phyloP scores from a whole-genome alignment of 2,888 invertebrate genomes.

The Salpingus planirostris region DNA sequence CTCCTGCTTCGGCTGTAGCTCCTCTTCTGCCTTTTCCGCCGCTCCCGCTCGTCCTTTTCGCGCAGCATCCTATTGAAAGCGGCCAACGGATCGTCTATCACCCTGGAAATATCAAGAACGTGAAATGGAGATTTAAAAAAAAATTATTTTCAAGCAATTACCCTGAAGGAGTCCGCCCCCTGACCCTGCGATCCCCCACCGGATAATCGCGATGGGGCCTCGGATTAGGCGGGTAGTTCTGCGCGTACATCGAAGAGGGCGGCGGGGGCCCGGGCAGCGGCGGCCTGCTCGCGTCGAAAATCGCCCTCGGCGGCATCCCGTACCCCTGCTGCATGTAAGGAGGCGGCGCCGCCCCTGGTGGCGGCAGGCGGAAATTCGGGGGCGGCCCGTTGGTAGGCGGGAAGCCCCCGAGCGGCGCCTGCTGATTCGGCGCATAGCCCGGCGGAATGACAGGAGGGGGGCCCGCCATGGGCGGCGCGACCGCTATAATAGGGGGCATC shows the following conservation, averaged over 20 bases:
- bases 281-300: slow-evolving; percentile 35
- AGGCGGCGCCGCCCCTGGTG: slow-evolving; percentile 33
- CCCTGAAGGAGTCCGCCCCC: slow-evolving; percentile 42
- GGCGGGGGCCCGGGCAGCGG: slow-evolving; percentile 35
- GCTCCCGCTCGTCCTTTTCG: slow-evolving; percentile 70
- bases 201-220: slow-evolving; percentile 19
- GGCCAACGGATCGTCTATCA: slow-evolving; percentile 76
- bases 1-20: slow-evolving; percentile 47
- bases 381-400: slow-evolving; percentile 33
- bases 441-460: slow-evolving; percentile 20
- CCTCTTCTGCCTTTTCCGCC: slow-evolving; percentile 51
- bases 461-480: slow-evolving; percentile 24
- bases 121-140: slow-evolving; percentile 1
- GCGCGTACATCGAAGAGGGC: slow-evolving; percentile 30
- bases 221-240: slow-evolving; percentile 26
- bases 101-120: slow-evolving; percentile 42
- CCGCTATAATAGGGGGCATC: slow-evolving; percentile 28
- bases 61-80: slow-evolving; percentile 80
- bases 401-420: slow-evolving; percentile 26
- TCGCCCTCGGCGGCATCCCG: slow-evolving; percentile 31
- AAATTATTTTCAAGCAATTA: slow-evolving; percentile 22
- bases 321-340: slow-evolving; percentile 37
- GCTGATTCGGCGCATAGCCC: slow-evolving; percentile 23
- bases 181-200: slow-evolving; percentile 37
- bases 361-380: slow-evolving; percentile 38